These are phyloP conservation scores for Microctenopoma steveboyesi DNA, from an alignment of 2,797 vertebrate genomes.

Conservation along the genomic window DNA sequence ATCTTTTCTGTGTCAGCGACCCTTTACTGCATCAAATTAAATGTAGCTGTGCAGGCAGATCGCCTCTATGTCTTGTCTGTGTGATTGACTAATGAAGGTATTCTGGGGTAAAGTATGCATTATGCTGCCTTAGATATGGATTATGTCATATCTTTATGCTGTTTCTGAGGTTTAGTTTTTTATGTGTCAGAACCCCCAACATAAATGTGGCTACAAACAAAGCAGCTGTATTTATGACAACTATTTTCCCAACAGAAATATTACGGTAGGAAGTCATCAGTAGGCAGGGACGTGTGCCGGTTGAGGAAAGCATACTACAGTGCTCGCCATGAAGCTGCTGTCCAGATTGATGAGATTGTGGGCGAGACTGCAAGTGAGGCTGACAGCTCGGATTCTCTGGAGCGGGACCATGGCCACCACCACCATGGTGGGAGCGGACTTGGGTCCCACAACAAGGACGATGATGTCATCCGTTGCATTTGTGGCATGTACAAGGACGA, in stretches of 20 bases:
- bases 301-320: constrained; percentile 95
- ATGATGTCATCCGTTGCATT: constrained; percentile 97
- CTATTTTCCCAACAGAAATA: constrained; percentile 86
- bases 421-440: constrained; percentile 85
- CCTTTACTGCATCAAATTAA: constrained; percentile 26
- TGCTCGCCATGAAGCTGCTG: constrained; percentile 92
- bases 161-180: neutral
- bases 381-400: constrained; percentile 95
- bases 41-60: constrained; percentile 3
- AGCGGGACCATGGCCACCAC: constrained; percentile 91
- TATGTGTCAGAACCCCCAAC: no score
- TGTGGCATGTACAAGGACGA: constrained; percentile 98
- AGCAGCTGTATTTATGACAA: neutral
- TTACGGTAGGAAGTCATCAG: constrained; percentile 93
- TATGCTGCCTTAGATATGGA: neutral
- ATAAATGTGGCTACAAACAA: neutral
- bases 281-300: constrained; percentile 94
- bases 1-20: constrained; percentile 17
- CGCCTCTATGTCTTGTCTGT: constrained; percentile 9
- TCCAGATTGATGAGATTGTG: constrained; percentile 98
- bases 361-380: constrained; percentile 97
- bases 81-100: constrained; percentile 21
- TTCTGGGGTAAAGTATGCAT: constrained; percentile 22
- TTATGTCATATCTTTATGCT: constrained; percentile 4
- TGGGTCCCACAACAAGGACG: constrained; percentile 89